These are phyloP conservation scores for Apaloderma vittatum DNA, from an alignment of 2,113 vertebrate genomes.

Conservation along the genomic window DNA sequence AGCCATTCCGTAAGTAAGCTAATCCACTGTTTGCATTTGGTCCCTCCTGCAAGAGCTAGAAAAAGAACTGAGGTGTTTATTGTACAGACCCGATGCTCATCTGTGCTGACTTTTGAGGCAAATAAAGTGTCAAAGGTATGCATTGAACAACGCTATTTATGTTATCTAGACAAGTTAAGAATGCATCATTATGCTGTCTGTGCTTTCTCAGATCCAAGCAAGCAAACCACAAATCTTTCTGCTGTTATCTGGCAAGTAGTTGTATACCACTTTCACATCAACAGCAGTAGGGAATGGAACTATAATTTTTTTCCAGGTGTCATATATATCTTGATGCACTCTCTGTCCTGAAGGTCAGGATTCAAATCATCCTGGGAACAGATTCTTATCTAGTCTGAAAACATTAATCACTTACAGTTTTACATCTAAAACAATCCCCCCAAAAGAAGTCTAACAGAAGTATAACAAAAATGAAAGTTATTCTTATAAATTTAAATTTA, in stretches of 20 bases:
- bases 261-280: constrained; percentile 2
- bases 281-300: neutral
- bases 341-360: constrained; percentile 39
- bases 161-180: constrained; percentile 46
- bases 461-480: neutral
- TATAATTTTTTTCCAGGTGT: constrained; percentile 4
- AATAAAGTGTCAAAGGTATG: constrained; percentile 32
- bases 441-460: neutral
- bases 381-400: constrained; percentile 1
- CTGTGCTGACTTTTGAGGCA: constrained; percentile 8
- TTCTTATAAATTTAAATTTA: neutral
- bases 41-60: neutral
- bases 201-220: neutral
- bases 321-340: neutral
- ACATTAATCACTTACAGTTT: neutral
- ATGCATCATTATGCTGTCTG: constrained; percentile 17
- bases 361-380: neutral
- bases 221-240: constrained; percentile 18
- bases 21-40: neutral
- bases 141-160: constrained; percentile 22
- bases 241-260: constrained; percentile 25
- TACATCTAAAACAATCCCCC: neutral
- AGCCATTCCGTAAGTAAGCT: neutral
- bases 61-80: constrained; percentile 25
- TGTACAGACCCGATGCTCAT: neutral